Percentiles rank a stretch among this genome's conserved stretches.
Evolutionary conservation across 2,797 vertebrate species (phyloP).

Genomic region (Cephalopachus bancanus): DNA sequence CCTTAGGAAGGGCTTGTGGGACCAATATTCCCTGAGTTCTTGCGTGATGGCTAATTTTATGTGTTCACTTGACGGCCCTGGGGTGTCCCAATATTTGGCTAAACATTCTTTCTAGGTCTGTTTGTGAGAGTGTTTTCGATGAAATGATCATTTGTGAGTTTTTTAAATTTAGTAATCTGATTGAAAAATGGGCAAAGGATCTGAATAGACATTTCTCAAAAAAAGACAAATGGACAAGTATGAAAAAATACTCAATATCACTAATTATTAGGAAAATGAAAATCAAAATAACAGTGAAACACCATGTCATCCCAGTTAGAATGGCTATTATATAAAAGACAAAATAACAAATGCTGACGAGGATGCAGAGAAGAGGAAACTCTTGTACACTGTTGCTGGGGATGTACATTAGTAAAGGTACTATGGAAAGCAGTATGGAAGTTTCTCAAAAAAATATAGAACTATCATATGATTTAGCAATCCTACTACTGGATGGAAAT

Average conservation of each 20-base stretch:
- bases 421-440: neutral
- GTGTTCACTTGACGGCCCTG: neutral
- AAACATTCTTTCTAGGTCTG: neutral
- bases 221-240: neutral
- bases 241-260: neutral
- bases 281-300: neutral
- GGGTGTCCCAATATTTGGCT: neutral
- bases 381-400: neutral
- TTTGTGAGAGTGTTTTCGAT: neutral
- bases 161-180: neutral
- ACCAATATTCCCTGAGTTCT: neutral
- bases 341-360: neutral
- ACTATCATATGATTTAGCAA: neutral
- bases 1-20: neutral
- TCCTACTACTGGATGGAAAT: neutral
- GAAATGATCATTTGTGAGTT: neutral
- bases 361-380: neutral
- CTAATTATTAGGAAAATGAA: neutral
- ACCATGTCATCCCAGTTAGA: neutral
- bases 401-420: neutral
- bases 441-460: neutral
- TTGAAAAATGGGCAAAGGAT: neutral
- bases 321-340: neutral
- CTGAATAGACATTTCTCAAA: neutral
- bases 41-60: neutral